Evolutionary conservation across 2,797 vertebrate genomes (phyloP), one percentile per base, ranked within the genome.

Genomic region (Tadarida brasiliensis): DNA sequence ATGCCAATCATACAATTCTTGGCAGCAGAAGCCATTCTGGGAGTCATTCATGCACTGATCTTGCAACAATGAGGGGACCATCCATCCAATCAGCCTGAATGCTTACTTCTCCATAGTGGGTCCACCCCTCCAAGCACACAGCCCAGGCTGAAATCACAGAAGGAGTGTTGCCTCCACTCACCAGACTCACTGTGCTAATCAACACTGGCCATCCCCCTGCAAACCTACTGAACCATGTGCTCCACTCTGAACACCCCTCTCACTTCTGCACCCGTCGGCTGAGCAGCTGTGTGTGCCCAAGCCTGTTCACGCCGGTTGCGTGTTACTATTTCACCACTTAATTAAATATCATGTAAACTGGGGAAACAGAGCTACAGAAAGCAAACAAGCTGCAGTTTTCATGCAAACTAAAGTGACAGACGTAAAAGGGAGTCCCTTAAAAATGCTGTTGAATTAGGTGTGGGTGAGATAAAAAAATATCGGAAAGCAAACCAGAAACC

Each of bases 401-500:
- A 71, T 33, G 33, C 28, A 83, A 78, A 94, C 82, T 49, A 67
- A 88, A 44, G 63, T 9, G 74, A 54, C 6, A 59, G 44, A 93
- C 33, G 87, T 49, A 63, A 30, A 94, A 65, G 30, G 35, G 17
- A 92, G n/a, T 85, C 65, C 78, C 77, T 65, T 54, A 94, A 86
- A 91, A 71, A 73, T 19, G 33, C 33, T 76, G 16, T 47, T 76
- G 47, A 33, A 68, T 87, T 85, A 61, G 68, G 39, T 86, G 63
- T 28, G 30, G 57, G 44, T 44, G 87, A 82, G 80, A 70, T 56
- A 82, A 82, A 74, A 94, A 71, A 91, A 67, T 35, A 90, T 8
- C 56, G 20, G 82, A 85, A 94, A 94, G 81, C 51, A 80, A 95
- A 82, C 56, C 47, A 73, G 76, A 96, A 91, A 73, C 65, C 83